Conservation (phyloP, 2,797 vertebrate species). For the Lacerta viridis region DNA sequence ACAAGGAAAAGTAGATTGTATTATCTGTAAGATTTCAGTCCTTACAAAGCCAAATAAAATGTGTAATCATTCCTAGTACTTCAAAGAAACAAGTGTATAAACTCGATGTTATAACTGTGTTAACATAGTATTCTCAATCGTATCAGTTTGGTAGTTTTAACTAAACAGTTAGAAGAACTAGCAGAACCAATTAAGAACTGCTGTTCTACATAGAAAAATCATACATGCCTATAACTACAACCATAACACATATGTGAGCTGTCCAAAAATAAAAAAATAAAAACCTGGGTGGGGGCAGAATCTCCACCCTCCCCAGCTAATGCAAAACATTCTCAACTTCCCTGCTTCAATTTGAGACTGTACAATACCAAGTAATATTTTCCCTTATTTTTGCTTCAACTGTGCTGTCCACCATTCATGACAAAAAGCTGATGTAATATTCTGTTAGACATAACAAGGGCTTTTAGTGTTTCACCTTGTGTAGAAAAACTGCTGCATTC, state of each 20-base stretch:
- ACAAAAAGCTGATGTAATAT: conserved; percentile 80
- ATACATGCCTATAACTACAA: conserved; percentile 69
- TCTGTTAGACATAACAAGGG: conserved; percentile 82
- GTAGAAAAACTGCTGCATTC: conserved; percentile 81
- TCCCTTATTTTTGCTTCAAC: conserved; percentile 83
- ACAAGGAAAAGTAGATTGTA: conserved; percentile 77
- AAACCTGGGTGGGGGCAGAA: conserved; percentile 75
- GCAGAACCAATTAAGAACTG: conserved; percentile 79
- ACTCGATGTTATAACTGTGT: conserved; percentile 82
- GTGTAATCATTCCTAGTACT: conserved; percentile 84
- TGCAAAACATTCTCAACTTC: conserved; percentile 78
- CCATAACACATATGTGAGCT: conserved; percentile 72
- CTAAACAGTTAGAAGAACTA: conserved; percentile 82
- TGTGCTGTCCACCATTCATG: conserved; percentile 83
- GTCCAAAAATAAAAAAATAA: conserved; percentile 67
- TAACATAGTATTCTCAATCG: conserved; percentile 83
- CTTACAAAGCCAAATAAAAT: conserved; percentile 86
- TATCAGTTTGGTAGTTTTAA: conserved; percentile 83
- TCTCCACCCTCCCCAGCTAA: conserved; percentile 80
- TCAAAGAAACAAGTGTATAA: conserved; percentile 84
- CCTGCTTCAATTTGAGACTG: conserved; percentile 82
- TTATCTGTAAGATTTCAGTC: conserved; percentile 84
- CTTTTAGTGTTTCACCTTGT: conserved; percentile 79
- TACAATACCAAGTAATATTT: conserved; percentile 79
- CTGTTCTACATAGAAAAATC: conserved; percentile 71